phyloP scores from a whole-genome alignment of 2,888 invertebrate species.

The Himalopsyche anomala region DNA sequence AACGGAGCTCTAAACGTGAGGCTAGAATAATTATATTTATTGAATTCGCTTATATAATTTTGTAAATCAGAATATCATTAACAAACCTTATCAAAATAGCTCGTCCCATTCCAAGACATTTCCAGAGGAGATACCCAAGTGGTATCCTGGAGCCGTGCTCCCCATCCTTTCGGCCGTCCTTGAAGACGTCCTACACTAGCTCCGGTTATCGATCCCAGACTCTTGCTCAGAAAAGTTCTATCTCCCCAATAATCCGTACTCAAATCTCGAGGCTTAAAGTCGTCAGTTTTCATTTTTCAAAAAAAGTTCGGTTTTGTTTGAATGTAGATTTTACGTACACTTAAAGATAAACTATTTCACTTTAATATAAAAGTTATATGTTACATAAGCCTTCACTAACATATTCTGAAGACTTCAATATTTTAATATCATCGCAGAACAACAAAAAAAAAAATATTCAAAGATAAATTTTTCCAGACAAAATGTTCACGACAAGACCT shows the following conservation, averaged over 20 bases:
- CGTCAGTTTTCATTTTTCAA: not conserved
- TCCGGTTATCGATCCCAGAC: constrained; percentile 52
- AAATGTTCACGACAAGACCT: too few species aligned
- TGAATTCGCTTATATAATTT: not conserved
- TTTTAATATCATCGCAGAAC: too few species aligned
- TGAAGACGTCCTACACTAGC: not conserved
- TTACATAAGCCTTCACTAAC: too few species aligned
- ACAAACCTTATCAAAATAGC: constrained; percentile 16
- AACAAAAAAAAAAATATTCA: too few species aligned
- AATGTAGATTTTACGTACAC: too few species aligned
- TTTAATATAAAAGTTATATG: too few species aligned
- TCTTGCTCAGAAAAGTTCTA: constrained; percentile 52
- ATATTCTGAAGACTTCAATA: too few species aligned
- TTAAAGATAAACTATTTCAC: too few species aligned
- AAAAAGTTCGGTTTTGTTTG: too few species aligned
- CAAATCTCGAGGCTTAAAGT: not conserved
- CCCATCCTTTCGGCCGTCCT: not conserved
- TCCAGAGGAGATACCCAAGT: not conserved
- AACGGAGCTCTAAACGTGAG: too few species aligned
- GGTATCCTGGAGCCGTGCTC: not conserved
- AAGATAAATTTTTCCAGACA: too few species aligned
- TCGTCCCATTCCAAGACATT: not conserved
- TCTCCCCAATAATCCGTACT: constrained; percentile 48
- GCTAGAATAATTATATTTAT: not conserved
- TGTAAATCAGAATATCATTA: not conserved